Evolutionary conservation across 2,113 vertebrate genomes (phyloP).

Genomic region (Pseudolaguvia tuberculata): DNA sequence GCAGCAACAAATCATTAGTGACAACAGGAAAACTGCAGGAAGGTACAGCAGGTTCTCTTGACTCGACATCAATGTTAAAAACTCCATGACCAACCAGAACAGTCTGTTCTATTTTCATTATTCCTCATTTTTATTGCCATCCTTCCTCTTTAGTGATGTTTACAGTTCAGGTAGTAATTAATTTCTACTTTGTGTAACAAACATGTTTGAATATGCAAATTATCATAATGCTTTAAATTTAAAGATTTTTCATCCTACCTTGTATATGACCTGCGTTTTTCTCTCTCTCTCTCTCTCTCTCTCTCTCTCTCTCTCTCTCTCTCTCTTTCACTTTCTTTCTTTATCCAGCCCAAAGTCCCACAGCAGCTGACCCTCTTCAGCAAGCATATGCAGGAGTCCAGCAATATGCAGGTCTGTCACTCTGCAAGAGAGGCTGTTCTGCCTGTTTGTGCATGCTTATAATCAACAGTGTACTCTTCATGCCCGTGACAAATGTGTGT

Average conservation of each 20-base stretch:
- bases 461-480: background rate
- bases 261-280: slow-evolving; percentile 57
- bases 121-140: background rate
- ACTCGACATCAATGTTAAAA: background rate
- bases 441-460: slow-evolving; percentile 17
- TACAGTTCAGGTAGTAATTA: background rate
- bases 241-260: slow-evolving; percentile 38
- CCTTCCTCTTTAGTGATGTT: background rate
- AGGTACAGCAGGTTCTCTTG: background rate
- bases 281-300: slow-evolving; percentile 43
- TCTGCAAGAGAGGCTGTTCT: slow-evolving; percentile 56
- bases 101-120: background rate
- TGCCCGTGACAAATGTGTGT: slow-evolving; percentile 60
- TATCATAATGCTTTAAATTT: background rate
- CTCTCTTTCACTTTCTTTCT: slow-evolving; percentile 39
- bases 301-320: slow-evolving; percentile 38
- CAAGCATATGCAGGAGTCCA: slow-evolving; percentile 99
- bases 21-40: background rate
- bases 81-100: background rate
- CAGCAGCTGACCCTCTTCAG: slow-evolving; percentile 94
- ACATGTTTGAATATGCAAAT: background rate
- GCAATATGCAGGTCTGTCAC: slow-evolving; percentile 99
- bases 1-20: background rate
- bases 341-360: slow-evolving; percentile 95
- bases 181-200: background rate